A percentile compares a stretch with the other conserved stretches of the same genome.
Evolutionary conservation across 92 coral and sea anemone genomes (phyloP).

Genomic region (Micromussa lordhowensis): DNA sequence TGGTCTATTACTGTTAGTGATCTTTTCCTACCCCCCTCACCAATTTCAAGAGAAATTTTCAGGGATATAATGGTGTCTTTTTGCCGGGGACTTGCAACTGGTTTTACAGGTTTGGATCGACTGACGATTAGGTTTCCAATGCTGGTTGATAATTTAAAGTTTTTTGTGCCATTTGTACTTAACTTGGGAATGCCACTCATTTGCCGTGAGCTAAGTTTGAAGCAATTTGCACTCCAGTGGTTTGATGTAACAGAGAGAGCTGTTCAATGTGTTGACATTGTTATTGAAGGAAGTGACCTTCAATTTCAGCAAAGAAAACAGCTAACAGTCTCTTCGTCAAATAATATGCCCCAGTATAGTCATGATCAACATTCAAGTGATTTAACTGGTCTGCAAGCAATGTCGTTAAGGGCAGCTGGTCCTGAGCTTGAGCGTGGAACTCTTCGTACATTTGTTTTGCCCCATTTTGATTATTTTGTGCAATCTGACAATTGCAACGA

Average conservation of each 20-base stretch:
- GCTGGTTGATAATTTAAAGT: neutral
- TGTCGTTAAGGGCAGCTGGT: neutral
- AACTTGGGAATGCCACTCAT: constrained; percentile 26
- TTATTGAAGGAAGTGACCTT: constrained; percentile 19
- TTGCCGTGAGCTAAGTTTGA: constrained; percentile 14
- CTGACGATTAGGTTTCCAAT: constrained; percentile 25
- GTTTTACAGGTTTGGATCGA: constrained; percentile 22
- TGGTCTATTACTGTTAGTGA: constrained; percentile 15
- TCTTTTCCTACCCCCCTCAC: neutral
- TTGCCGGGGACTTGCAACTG: constrained; percentile 9
- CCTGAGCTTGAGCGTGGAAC: neutral
- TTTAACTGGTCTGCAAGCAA: neutral
- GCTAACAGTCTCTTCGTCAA: too few relatives aligned
- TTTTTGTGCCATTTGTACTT: neutral
- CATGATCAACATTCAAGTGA: neutral
- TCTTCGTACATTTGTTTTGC: constrained; percentile 13
- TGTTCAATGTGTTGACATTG: neutral
- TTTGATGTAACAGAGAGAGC: neutral
- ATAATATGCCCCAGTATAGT: neutral
- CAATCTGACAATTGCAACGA: too few relatives aligned
- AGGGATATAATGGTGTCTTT: neutral
- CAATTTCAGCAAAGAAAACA: neutral
- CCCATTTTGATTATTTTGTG: neutral
- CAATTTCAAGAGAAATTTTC: neutral
- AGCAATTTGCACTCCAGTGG: constrained; percentile 28